Evolutionary conservation across 1,140 invertebrate species (phyloP).

Genomic region (Patella vulgata): DNA sequence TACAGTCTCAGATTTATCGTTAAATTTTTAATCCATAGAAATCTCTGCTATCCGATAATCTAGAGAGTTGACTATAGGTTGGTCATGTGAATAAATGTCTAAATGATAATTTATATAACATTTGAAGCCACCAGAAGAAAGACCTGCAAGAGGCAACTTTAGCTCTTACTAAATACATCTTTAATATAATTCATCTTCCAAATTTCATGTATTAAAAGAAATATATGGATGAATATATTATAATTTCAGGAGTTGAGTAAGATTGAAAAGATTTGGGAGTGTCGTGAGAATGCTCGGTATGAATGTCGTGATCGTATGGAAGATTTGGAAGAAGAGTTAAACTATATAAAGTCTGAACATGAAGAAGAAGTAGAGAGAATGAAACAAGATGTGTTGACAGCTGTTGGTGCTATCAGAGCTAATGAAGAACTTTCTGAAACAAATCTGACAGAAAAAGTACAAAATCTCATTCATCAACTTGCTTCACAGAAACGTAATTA

Average conservation of each 20-base stretch:
- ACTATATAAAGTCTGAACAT: slow-evolving; percentile 46
- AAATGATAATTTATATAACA: no score
- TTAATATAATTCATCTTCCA: no score
- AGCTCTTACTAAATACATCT: no score
- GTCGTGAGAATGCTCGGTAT: slow-evolving; percentile 47
- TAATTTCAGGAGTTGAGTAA: slow-evolving; percentile 9
- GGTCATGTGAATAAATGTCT: no score
- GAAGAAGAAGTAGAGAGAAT: slow-evolving; percentile 58
- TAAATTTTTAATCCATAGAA: no score
- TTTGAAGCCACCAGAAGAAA: no score
- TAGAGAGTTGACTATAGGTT: no score
- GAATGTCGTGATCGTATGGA: slow-evolving; percentile 50
- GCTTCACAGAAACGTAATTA: slow-evolving; percentile 42
- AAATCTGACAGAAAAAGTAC: slow-evolving; percentile 40
- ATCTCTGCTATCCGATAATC: no score
- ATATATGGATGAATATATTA: no score
- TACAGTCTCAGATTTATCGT: no score
- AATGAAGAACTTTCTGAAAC: slow-evolving; percentile 54
- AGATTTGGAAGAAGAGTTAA: slow-evolving; percentile 51
- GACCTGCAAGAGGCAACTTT: no score
- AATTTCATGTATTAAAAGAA: no score
- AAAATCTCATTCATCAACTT: slow-evolving; percentile 44
- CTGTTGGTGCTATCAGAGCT: slow-evolving; percentile 56
- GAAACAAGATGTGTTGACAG: slow-evolving; percentile 58
- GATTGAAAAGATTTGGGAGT: slow-evolving; percentile 51